phyloP scores from a whole-genome alignment of 2,797 vertebrate genomes.

The Okamejei kenojei region DNA sequence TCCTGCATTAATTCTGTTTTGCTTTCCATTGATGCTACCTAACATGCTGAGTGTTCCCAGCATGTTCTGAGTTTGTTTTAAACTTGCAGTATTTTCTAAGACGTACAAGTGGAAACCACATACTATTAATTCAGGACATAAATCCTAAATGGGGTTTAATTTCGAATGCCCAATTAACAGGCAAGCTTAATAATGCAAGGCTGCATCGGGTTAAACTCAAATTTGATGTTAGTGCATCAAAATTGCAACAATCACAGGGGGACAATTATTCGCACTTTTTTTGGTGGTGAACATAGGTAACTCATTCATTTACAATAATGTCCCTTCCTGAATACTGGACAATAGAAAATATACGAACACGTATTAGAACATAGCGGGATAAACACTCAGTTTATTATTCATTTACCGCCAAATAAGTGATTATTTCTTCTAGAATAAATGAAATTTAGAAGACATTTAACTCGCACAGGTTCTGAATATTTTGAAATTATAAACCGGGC shows the following conservation, averaged over 20 bases:
- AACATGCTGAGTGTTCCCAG: too few species aligned
- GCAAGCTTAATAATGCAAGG: neutral
- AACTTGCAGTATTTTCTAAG: too few species aligned
- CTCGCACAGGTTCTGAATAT: neutral
- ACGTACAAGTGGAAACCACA: too few species aligned
- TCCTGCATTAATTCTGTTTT: too few species aligned
- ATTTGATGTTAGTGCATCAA: neutral
- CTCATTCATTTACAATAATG: neutral
- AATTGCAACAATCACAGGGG: neutral
- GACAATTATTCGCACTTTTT: neutral
- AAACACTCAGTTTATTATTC: neutral
- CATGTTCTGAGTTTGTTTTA: too few species aligned
- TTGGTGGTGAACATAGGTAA: neutral
- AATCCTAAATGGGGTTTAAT: neutral
- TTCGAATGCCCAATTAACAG: neutral
- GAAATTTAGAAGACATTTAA: neutral
- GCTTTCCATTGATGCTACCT: too few species aligned
- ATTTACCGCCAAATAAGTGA: neutral
- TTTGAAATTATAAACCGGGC: neutral
- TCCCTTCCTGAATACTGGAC: neutral
- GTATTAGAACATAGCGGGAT: too few species aligned
- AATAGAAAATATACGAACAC: neutral
- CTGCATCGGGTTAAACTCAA: neutral
- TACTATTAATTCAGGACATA: too few species aligned
- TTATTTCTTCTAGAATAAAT: neutral